Base-by-base conservation (phyloP, 2,888 invertebrate species). In the Galerucella nymphaeae region DNA sequence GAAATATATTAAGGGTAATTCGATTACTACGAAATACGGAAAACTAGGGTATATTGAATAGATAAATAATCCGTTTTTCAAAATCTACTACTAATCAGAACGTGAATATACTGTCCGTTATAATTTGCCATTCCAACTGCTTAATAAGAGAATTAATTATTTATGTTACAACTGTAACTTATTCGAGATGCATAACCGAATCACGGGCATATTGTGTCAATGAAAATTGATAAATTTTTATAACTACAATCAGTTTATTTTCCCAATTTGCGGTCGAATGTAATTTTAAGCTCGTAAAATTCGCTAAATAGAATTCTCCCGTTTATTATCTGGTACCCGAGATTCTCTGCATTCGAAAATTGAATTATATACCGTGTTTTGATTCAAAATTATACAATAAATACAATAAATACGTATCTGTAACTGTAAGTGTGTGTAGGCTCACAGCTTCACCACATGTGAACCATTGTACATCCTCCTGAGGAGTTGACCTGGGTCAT, bases 1-100 rank as follows among this genome's bases (percentile, higher is more conserved):
- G 30, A 58, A 30, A 58, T 58, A 6, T 58, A 58, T 30, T 14
- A 16, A 30, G 13, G 23, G 58, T 58, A 30, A 58, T 58, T 58
- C 14, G n/a, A 58, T 58, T 58, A 23, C 14, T 30, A 14, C 9
- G 23, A 58, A 58, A 58, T 58, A n/a, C 58, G 9, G 23, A n/a
- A 58, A 58, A 58, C 30, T 58, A 9, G 58, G n/a, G 8, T 14
- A 9, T 23, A 57, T 57, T 38, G 45, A 6, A 30, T 6, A 23
- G n/a, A 23, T 58, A 58, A 58, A 58, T 23, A 20, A 62, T 62
- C 42, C 41, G 62, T 62, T 62, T 62, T 62, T 62, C 48, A 63
- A 30, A 48, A 63, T 45, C 41, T 48, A 11, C 30, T n/a, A 30
- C n/a, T 30, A 48, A 63, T 63, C 63, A 30, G n/a, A 38, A 38